Conservation (phyloP, 2,888 invertebrate genomes). For the Meghimatium bilineatum region DNA sequence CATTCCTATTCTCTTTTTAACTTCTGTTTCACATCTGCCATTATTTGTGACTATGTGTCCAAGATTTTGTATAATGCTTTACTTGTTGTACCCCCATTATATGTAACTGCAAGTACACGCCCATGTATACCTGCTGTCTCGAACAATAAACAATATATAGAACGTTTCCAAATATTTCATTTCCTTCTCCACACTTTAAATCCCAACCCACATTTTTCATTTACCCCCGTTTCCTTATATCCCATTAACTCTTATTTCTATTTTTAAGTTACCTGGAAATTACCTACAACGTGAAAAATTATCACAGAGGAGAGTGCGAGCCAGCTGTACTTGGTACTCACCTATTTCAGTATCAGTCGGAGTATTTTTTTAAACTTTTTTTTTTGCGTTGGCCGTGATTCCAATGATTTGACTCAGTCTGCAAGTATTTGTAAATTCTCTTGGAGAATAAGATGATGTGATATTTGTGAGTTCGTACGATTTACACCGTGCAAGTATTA, state of each 20-base stretch:
- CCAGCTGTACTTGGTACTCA: neutral
- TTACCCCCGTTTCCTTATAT: constrained; percentile 34
- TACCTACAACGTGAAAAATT: neutral
- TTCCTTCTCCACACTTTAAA: neutral
- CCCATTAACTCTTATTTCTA: neutral
- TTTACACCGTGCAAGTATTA: neutral
- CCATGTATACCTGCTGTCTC: neutral
- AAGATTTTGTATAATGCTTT: too few species aligned
- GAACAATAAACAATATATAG: neutral
- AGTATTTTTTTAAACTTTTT: neutral
- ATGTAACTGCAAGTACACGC: too few species aligned
- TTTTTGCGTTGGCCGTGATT: neutral
- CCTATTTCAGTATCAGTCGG: neutral
- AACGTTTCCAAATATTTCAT: neutral
- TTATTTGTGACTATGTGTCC: too few species aligned
- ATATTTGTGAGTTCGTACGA: neutral
- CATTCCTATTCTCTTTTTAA: too few species aligned
- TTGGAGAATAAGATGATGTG: neutral
- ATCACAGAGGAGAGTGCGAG: neutral
- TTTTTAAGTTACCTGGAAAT: neutral
- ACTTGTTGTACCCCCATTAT: too few species aligned
- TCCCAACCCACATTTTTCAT: neutral
- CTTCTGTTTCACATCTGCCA: too few species aligned
- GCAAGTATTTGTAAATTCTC: neutral
- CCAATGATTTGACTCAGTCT: neutral